phyloP scores from a whole-genome alignment of 1,140 invertebrate species.

The Uloborus diversus region DNA sequence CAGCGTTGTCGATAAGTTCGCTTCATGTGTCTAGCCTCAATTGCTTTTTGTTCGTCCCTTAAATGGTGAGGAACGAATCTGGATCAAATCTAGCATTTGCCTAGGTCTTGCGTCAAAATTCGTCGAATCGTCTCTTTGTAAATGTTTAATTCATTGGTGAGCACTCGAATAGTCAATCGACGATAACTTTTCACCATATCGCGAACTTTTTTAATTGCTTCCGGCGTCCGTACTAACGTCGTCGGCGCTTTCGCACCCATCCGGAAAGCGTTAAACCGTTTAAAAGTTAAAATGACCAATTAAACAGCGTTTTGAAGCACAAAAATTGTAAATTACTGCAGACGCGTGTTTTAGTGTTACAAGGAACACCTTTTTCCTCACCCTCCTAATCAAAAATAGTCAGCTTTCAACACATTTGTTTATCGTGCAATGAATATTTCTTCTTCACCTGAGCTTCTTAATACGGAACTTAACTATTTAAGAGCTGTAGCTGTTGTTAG shows the following conservation, averaged over 20 bases:
- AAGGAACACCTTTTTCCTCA: too few relatives aligned
- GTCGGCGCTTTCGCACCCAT: not conserved
- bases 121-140: not conserved
- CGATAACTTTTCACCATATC: constrained; percentile 1
- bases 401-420: too few relatives aligned
- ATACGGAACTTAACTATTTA: too few relatives aligned
- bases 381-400: too few relatives aligned
- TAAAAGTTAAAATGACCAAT: too few relatives aligned
- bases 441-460: too few relatives aligned
- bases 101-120: not conserved
- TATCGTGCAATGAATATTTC: too few relatives aligned
- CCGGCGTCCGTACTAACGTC: not conserved
- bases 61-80: constrained; percentile 5
- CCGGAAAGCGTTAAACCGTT: not conserved
- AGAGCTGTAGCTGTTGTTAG: too few relatives aligned
- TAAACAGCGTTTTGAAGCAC: too few relatives aligned
- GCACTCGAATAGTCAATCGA: not conserved
- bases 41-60: constrained; percentile 1
- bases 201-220: not conserved
- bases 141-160: not conserved
- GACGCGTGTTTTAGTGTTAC: too few relatives aligned
- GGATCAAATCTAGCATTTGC: not conserved
- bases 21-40: not conserved
- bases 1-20: not conserved
- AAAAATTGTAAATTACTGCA: too few relatives aligned